A percentile compares a stretch with the other conserved stretches of the same genome.
Evolutionary conservation across 1,140 invertebrate genomes (phyloP).

Genomic region (Vollenhovia emeryi): DNA sequence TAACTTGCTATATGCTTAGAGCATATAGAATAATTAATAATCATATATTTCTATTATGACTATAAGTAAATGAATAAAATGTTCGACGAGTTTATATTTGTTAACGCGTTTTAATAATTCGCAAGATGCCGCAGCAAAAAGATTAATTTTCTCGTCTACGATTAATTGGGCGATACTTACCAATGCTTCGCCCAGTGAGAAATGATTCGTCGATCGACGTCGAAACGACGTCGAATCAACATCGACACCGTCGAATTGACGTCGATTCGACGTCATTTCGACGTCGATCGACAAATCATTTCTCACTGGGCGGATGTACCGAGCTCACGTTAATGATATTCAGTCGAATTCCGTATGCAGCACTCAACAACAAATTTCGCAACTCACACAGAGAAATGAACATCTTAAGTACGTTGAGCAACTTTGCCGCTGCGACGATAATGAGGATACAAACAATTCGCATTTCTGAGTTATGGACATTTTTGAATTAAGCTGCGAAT

Average conservation of each 20-base stretch:
- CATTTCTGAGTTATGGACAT: not conserved
- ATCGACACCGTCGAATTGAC: too few relatives aligned
- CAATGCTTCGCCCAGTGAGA: not conserved
- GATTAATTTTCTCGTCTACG: not conserved
- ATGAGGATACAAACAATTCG: not conserved
- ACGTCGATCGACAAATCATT: too few relatives aligned
- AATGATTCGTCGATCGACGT: too few relatives aligned
- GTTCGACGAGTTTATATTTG: not conserved
- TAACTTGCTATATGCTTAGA: not conserved
- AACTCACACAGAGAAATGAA: not conserved
- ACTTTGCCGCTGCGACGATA: slow-evolving; percentile 21
- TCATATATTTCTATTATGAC: not conserved
- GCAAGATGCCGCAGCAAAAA: not conserved
- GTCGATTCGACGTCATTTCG: too few relatives aligned
- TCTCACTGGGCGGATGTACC: too few relatives aligned
- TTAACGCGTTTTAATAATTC: not conserved
- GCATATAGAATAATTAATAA: not conserved
- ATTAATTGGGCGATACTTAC: not conserved
- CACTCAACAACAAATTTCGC: not conserved
- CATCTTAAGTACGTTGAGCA: not conserved
- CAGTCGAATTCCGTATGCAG: not conserved
- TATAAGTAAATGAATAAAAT: not conserved
- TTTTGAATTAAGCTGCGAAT: not conserved
- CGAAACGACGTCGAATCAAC: too few relatives aligned
- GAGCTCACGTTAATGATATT: not conserved